These are phyloP conservation scores for Dryobota labecula DNA, from an alignment of 2,888 invertebrate genomes.

Conservation along the genomic window DNA sequence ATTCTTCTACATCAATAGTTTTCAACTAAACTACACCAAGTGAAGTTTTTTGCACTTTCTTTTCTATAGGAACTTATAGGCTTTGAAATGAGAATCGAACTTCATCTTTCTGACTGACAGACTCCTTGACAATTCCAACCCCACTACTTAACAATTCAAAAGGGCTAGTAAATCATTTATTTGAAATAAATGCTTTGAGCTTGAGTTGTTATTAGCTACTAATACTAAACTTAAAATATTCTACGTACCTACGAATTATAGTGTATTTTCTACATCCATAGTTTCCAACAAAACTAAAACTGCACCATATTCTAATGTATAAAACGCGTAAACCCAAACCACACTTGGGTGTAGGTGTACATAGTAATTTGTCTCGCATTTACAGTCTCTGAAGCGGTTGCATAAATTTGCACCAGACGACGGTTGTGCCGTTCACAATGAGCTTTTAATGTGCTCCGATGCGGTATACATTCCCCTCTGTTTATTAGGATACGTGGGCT, in stretches of 20 bases:
- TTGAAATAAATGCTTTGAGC: too few species aligned
- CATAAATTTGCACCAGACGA: constrained; percentile 69
- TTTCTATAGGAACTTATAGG: too few species aligned
- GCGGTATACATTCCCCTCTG: constrained; percentile 50
- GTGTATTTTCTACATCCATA: not conserved
- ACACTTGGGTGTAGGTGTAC: constrained; percentile 23
- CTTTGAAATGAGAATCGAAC: too few species aligned
- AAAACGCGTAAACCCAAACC: constrained; percentile 34
- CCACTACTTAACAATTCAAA: too few species aligned
- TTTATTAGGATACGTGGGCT: constrained; percentile 57
- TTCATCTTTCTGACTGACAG: not conserved
- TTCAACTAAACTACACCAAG: too few species aligned
- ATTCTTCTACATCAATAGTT: too few species aligned
- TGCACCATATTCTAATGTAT: constrained; percentile 17
- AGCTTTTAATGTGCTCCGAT: constrained; percentile 68
- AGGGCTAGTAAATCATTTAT: too few species aligned
- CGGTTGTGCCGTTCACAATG: constrained; percentile 62
- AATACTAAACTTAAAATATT: not conserved
- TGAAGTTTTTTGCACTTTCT: too few species aligned
- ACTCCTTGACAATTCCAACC: not conserved
- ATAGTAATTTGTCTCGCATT: constrained; percentile 70
- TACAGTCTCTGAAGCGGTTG: constrained; percentile 66
- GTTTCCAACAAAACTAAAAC: constrained; percentile 10
- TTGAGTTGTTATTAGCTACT: too few species aligned
- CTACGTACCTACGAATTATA: too few species aligned